phyloP scores from a whole-genome alignment of 2,888 invertebrate genomes.

The Hylaea fasciaria region DNA sequence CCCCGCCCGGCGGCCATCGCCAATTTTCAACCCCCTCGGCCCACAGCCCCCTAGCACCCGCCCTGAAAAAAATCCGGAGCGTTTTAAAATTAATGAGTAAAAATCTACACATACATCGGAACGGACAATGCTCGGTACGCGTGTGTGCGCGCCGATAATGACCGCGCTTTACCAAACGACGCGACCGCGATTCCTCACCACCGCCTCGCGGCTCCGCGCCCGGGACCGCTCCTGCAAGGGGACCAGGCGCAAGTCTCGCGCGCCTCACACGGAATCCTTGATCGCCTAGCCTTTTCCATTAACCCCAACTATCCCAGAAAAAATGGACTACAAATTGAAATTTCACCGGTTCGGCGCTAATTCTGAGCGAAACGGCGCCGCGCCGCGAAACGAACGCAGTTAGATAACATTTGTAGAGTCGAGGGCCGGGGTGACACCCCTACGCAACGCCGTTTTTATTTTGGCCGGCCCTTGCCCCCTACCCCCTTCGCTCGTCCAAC shows the following conservation, averaged over 20 bases:
- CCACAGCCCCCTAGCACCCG: slow-evolving; percentile 78
- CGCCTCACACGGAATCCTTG: slow-evolving; percentile 58
- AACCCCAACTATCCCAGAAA: slow-evolving; percentile 76
- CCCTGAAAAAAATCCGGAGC: slow-evolving; percentile 85
- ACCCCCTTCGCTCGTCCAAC: slow-evolving; percentile 83
- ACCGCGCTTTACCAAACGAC: slow-evolving; percentile 67
- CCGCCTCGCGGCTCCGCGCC: slow-evolving; percentile 5
- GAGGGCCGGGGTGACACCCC: slow-evolving; percentile 78
- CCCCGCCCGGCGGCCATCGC: slow-evolving; percentile 85
- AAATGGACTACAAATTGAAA: slow-evolving; percentile 81
- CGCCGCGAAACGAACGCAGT: slow-evolving; percentile 80
- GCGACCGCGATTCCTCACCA: slow-evolving; percentile 47
- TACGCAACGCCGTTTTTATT: slow-evolving; percentile 85
- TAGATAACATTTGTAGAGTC: slow-evolving; percentile 84
- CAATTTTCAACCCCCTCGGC: slow-evolving; percentile 78
- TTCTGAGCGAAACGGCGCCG: slow-evolving; percentile 74
- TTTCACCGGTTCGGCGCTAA: slow-evolving; percentile 79
- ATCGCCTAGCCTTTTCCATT: slow-evolving; percentile 71
- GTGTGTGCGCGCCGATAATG: slow-evolving; percentile 79
- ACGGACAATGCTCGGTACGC: slow-evolving; percentile 63
- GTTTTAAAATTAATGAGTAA: slow-evolving; percentile 86
- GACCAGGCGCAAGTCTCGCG: slow-evolving; percentile 37
- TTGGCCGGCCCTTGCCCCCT: slow-evolving; percentile 83
- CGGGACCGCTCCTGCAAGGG: too few relatives aligned
- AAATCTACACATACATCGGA: slow-evolving; percentile 83